phyloP scores from a whole-genome alignment of 2,888 invertebrate species.

The Cactoblastis cactorum region DNA sequence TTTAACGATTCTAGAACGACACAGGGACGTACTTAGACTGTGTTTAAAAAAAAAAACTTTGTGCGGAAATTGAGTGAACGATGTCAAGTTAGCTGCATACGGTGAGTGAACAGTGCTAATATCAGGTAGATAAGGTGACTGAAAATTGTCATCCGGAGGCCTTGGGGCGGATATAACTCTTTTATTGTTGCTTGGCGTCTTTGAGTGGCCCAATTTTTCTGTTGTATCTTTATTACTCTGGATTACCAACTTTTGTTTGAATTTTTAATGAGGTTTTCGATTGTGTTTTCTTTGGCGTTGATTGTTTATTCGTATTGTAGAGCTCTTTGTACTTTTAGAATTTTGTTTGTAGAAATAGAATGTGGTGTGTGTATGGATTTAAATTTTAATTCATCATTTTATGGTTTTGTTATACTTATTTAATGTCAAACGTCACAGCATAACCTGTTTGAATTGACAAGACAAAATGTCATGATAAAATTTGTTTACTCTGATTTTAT shows the following conservation, averaged over 20 bases:
- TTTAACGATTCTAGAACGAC: conserved; percentile 37
- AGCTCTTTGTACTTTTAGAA: too few relatives aligned
- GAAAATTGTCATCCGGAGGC: conserved; percentile 20
- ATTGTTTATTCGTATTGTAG: background rate
- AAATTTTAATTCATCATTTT: too few relatives aligned
- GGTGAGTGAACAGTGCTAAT: conserved; percentile 57
- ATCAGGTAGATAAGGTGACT: conserved; percentile 50
- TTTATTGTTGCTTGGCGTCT: conserved; percentile 10
- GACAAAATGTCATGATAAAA: too few relatives aligned
- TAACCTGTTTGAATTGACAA: too few relatives aligned
- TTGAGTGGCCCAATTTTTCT: background rate
- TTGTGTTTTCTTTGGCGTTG: background rate
- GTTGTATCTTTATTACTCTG: background rate
- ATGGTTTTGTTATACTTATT: too few relatives aligned
- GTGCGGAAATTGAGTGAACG: conserved; percentile 48
- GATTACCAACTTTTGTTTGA: conserved; percentile 1
- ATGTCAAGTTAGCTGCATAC: conserved; percentile 37
- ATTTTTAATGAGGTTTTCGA: background rate
- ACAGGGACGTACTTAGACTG: conserved; percentile 34
- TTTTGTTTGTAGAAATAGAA: too few relatives aligned
- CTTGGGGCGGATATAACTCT: conserved; percentile 13
- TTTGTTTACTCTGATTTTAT: too few relatives aligned
- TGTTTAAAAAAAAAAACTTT: conserved; percentile 41
- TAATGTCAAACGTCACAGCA: too few relatives aligned
- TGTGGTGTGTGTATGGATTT: too few relatives aligned